Evolutionary conservation across 2,888 invertebrate species (phyloP), one percentile per base, ranked within the genome.

Genomic region (Salpingus planirostris): DNA sequence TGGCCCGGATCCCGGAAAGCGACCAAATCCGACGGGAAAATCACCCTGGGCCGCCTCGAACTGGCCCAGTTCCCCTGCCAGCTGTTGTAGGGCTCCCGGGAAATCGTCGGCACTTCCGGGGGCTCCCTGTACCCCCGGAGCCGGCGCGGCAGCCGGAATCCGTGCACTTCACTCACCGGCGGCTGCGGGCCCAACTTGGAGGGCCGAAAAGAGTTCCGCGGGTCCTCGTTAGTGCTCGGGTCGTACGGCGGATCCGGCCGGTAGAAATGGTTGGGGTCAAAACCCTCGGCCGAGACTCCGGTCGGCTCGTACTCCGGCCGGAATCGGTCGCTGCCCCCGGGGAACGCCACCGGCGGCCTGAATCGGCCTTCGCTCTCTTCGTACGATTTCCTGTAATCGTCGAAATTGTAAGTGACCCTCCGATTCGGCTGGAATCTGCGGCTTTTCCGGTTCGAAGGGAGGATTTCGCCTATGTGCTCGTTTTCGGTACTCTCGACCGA

Each of bases 11-110:
- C 66, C 27, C 62, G 49, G 40, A 66, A 66, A 7, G 61, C 55
- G 15, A 65, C 64, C 34, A 63, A 43, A 46, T 65, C 64, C 26
- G 62, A 56, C 2, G 66, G 66, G 44, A 66, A 66, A 32, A 66
- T 65, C 10, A 66, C 66, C 27, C 64, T 46, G 2, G 66, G 66
- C 28, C 61, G 52, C 33, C 64, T 52, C 5, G 55, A 49, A 13
- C 51, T 49, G 10, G 43, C 38, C 56, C 56, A 57, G 5, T 23
- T 42, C 8, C 44, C 49, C 28, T 57, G 57, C 46, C 44, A 44
- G n/a, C n/a, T n/a, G n/a, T n/a, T n/a, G 29, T 43, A 49, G 27
- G 55, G 41, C 29, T 60, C 57, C 37, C 54, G 43, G 35, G 46
- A 42, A n/a, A n/a, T n/a, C 11, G 39, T 39, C 24, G 44, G 33